Base-by-base conservation (phyloP, 1,140 invertebrate genomes). In the Drosophila sucinea region DNA sequence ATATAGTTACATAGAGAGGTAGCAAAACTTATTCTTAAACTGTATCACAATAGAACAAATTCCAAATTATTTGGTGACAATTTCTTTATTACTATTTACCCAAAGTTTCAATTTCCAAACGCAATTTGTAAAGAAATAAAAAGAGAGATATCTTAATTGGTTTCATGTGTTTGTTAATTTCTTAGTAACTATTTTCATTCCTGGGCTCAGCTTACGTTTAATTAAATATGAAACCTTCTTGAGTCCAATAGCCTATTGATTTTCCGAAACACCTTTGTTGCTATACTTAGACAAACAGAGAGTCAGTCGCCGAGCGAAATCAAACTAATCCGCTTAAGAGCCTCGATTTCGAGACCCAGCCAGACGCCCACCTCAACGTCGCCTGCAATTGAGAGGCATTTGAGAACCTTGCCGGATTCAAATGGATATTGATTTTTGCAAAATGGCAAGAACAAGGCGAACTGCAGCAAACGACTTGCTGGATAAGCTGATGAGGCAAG, bases 241-340 rank as follows among this genome's bases (percentile, higher is more conserved):
- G 70, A 69, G 74, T 74, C 68, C 83, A 86, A 79, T 86, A 83
- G 79, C 83, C 79, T 86, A 86, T 86, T 58, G 83, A 89, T 86
- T 86, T 86, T 79, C 44, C 51, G 30, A 35, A 17, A 33, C 40
- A 57, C 62, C 32, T 56, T 1, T 38, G 35, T 47, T 44, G 54
- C 57, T 72, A 63, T 55, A 65, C 35, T 60, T 51, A 68, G 51
- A 65, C 40, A 67, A 57, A 65, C 30, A 47, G 32, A 35, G 38
- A 32, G 67, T 27, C 56, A 54, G 55, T 55, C 67, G 81, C 70
- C 56, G 73, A 73, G 77, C 67, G 77, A 89, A 81, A 77, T 89
- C 84, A 80, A 83, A 83, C 77, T 89, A 87, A 87, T 89, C 83
- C 79, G 84, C 83, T 87, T 87, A 87, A 72, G 67, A 83, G 83